Percentiles rank a stretch among this genome's conserved stretches.
phyloP scores from a whole-genome alignment of 2,797 vertebrate genomes.

The Spondyliosoma cantharus region DNA sequence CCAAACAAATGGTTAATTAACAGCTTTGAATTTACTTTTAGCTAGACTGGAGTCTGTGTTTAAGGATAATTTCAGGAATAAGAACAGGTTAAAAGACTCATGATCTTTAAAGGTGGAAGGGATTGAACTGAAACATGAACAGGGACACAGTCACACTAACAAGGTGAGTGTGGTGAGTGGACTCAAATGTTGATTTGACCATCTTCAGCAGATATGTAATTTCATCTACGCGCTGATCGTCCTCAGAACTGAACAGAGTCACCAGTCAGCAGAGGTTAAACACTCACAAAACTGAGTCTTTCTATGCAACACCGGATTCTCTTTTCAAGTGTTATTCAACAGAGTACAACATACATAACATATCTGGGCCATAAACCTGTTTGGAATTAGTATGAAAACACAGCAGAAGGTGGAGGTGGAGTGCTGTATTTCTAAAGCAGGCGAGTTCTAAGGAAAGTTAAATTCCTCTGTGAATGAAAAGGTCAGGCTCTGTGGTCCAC shows the following conservation, averaged over 20 bases:
- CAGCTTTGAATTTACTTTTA: too few relatives aligned
- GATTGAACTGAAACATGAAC: neutral
- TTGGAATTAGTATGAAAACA: slow-evolving; percentile 14
- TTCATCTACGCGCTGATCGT: slow-evolving; percentile 64
- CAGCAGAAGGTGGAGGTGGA: slow-evolving; percentile 25
- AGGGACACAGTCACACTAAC: slow-evolving; percentile 7
- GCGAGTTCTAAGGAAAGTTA: slow-evolving; percentile 46
- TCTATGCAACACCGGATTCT: slow-evolving; percentile 15
- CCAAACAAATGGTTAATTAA: too few relatives aligned
- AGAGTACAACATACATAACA: slow-evolving; percentile 3
- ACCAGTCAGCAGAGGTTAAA: slow-evolving; percentile 53
- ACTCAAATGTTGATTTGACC: slow-evolving; percentile 60
- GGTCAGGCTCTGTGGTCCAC: slow-evolving; percentile 53
- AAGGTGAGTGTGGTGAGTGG: slow-evolving; percentile 60
- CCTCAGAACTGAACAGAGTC: slow-evolving; percentile 45
- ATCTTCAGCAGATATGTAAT: slow-evolving; percentile 65
- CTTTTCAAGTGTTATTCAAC: neutral
- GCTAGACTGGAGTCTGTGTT: too few relatives aligned
- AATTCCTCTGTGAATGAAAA: slow-evolving; percentile 65
- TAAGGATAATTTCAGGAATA: too few relatives aligned
- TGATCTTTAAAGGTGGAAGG: slow-evolving; percentile 6
- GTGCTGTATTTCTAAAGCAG: slow-evolving; percentile 38
- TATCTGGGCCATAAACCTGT: neutral
- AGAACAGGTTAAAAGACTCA: too few relatives aligned
- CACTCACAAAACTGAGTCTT: slow-evolving; percentile 22